Evolutionary conservation across 2,888 invertebrate species (phyloP).

Genomic region (Xylophagus ater): DNA sequence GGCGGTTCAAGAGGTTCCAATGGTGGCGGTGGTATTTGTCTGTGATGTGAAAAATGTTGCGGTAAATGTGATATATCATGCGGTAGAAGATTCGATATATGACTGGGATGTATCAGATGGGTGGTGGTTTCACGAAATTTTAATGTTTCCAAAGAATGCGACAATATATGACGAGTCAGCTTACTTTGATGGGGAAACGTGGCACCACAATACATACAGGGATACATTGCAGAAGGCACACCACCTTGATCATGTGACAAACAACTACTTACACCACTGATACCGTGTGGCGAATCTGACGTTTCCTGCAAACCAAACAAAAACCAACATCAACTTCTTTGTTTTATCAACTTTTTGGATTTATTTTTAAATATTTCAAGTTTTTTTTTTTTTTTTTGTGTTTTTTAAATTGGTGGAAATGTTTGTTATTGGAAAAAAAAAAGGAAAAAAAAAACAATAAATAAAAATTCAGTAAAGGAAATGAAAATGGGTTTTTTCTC

Average conservation of each 20-base stretch:
- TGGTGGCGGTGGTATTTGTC: slow-evolving; percentile 24
- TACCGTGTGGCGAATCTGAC: slow-evolving; percentile 57
- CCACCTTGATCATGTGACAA: slow-evolving; percentile 21
- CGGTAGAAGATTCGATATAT: slow-evolving; percentile 41
- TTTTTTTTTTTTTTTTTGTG: slow-evolving; percentile 18
- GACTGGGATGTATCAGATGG: slow-evolving; percentile 54
- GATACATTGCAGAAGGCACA: slow-evolving; percentile 50
- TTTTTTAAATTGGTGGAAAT: slow-evolving; percentile 9
- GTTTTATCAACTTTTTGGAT: slow-evolving; percentile 26
- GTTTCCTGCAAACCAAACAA: slow-evolving; percentile 87
- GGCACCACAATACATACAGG: slow-evolving; percentile 83
- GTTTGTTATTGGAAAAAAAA: too few species aligned
- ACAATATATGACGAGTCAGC: slow-evolving; percentile 78
- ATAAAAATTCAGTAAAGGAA: too few species aligned
- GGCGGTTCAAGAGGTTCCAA: slow-evolving; percentile 35
- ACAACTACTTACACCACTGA: slow-evolving; percentile 38
- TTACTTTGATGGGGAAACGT: slow-evolving; percentile 84
- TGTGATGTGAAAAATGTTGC: slow-evolving; percentile 39
- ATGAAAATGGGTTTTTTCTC: too few species aligned
- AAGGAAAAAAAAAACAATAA: too few species aligned
- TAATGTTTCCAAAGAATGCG: slow-evolving; percentile 77
- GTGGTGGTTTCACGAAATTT: slow-evolving; percentile 65
- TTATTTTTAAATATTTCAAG: slow-evolving; percentile 22
- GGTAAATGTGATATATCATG: slow-evolving; percentile 32
- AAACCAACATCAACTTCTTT: slow-evolving; percentile 81